Evolutionary conservation across 2,113 vertebrate species (phyloP).

Genomic region (Nerophis lumbriciformis): DNA sequence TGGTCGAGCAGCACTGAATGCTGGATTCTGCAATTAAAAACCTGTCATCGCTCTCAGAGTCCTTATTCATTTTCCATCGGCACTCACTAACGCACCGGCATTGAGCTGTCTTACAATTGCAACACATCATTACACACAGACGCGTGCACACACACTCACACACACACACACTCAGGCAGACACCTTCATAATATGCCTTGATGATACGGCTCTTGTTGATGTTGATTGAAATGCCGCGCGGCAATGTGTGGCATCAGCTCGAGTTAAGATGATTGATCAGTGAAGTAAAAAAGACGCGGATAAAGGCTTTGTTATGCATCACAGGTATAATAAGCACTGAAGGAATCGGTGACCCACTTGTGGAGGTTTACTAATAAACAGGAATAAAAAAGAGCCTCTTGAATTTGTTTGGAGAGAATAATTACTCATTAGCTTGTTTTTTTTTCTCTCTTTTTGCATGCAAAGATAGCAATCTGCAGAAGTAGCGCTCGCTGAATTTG

Average conservation of each 20-base stretch:
- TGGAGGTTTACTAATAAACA: too few relatives aligned
- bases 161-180: not conserved
- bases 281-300: constrained; percentile 35
- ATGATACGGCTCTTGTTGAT: constrained; percentile 47
- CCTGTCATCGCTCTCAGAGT: constrained; percentile 61
- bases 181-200: constrained; percentile 32
- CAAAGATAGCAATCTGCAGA: too few relatives aligned
- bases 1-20: constrained; percentile 44
- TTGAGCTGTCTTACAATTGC: constrained; percentile 36
- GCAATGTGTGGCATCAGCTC: constrained; percentile 40
- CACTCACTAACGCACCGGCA: constrained; percentile 29
- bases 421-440: too few relatives aligned
- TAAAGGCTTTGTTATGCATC: constrained; percentile 43
- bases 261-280: constrained; percentile 49
- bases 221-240: constrained; percentile 50
- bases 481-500: too few relatives aligned
- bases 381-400: too few relatives aligned
- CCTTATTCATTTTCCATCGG: constrained; percentile 38
- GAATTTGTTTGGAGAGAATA: too few relatives aligned
- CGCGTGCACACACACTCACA: not conserved
- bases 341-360: constrained; percentile 20
- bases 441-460: too few relatives aligned
- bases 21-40: constrained; percentile 69
- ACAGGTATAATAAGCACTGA: constrained; percentile 19
- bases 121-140: not conserved